Percentiles rank a stretch among this genome's conserved stretches.
phyloP scores from a whole-genome alignment of 2,888 invertebrate species.

The Matsumyia berberina region DNA sequence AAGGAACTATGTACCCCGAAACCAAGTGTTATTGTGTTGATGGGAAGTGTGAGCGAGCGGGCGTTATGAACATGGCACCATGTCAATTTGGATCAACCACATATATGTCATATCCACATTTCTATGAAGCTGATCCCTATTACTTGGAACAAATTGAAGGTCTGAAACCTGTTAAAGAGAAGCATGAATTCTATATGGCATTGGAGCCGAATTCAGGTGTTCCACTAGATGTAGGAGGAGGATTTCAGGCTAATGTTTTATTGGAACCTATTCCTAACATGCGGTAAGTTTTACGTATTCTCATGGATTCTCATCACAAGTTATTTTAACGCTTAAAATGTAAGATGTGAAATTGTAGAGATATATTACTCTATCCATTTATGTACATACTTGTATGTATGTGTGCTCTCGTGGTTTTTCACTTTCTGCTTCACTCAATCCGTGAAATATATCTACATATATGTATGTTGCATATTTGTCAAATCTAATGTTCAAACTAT shows the following conservation, averaged over 20 bases:
- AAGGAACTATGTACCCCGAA: constrained; percentile 86
- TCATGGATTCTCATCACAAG: too few species aligned
- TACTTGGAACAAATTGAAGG: constrained; percentile 88
- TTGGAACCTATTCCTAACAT: constrained; percentile 87
- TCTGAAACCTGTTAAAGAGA: constrained; percentile 87
- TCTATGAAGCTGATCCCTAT: constrained; percentile 89
- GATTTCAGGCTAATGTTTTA: constrained; percentile 91
- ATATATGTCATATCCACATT: constrained; percentile 93
- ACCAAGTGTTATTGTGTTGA: constrained; percentile 90
- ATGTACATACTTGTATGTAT: too few species aligned
- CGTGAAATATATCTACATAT: too few species aligned
- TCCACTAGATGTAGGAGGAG: constrained; percentile 90
- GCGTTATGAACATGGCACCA: constrained; percentile 89
- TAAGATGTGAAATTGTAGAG: too few species aligned
- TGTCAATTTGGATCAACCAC: constrained; percentile 92
- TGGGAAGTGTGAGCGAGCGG: constrained; percentile 88
- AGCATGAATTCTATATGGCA: constrained; percentile 90
- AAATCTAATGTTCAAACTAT: too few species aligned
- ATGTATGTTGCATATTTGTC: too few species aligned
- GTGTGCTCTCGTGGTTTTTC: too few species aligned
- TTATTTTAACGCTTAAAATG: too few species aligned
- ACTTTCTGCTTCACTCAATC: too few species aligned
- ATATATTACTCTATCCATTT: too few species aligned
- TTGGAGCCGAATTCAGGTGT: constrained; percentile 91
- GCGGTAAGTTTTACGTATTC: constrained; percentile 85